Percentiles rank a stretch among this genome's conserved stretches.
phyloP scores from a whole-genome alignment of 2,113 vertebrate species.

The Ceyx margarethae region DNA sequence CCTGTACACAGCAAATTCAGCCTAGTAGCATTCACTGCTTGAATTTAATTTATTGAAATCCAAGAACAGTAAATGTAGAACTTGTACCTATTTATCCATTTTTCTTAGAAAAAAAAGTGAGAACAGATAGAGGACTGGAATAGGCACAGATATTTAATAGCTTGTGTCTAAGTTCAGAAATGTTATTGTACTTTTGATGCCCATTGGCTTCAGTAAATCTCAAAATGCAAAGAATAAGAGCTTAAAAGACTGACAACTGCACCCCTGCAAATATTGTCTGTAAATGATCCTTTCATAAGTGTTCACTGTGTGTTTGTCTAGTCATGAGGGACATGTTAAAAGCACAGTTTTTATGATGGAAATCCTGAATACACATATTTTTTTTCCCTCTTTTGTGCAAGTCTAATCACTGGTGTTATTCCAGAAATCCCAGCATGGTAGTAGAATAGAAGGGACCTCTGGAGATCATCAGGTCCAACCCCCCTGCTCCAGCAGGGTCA shows the following conservation, averaged over 20 bases:
- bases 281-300: not conserved
- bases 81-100: rapidly evolving
- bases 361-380: not conserved
- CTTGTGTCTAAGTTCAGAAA: not conserved
- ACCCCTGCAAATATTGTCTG: not conserved
- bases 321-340: not conserved
- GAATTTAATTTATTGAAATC: not conserved
- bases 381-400: not conserved
- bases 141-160: not conserved
- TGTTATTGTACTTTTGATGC: not conserved
- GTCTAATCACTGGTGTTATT: not conserved
- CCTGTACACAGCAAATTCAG: not conserved
- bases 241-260: not conserved
- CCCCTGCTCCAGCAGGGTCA: too few species aligned
- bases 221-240: not conserved
- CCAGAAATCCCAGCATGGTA: not conserved
- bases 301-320: rapidly evolving
- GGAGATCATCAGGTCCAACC: too few species aligned
- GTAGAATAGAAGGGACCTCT: too few species aligned
- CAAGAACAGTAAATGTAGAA: not conserved
- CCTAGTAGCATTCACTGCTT: not conserved
- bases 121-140: not conserved
- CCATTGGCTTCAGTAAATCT: not conserved
- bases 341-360: not conserved
- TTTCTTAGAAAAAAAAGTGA: not conserved